Base-by-base conservation (phyloP, 2,888 invertebrate genomes). In the Hirtodrosophila alboralis region DNA sequence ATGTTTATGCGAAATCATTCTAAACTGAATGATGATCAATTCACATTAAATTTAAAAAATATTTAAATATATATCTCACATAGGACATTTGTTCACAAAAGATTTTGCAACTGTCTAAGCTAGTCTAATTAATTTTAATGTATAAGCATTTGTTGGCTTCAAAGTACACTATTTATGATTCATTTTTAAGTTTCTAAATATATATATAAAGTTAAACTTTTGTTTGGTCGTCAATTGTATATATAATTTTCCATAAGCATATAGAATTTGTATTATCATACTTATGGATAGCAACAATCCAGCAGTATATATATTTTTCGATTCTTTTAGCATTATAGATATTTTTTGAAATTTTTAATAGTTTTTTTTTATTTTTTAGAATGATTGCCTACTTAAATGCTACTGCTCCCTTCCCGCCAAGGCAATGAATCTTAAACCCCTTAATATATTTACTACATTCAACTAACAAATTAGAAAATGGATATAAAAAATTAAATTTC, bases 161-260 rank as follows among this genome's bases (percentile, higher is more conserved):
- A 43, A 41, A 43, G 56, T 66, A n/a, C n/a, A n/a, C n/a, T n/a
- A 62, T 63, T 52, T 18, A 59, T 63, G 56, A 67, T 64, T 45
- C n/a, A n/a, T n/a, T 63, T 61, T 59, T 33, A 40, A 48, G 40
- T 67, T 63, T 53, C 68, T 83, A 70, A 58, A 65, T 70, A 52
- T 75, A 85, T 75, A 85, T 75, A 85, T 75, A 85, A 85, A 84
- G 80, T 84, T 75, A 59, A 73, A 79, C 80, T 84, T 83, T 83
- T 49, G 75, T 64, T 85, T 83, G 85, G 84, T 81, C 76, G 79
- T 85, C 85, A 66, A 76, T 83, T 83, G 45, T 79, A 53, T 59
- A 51, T 72, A 51, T 58, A 57, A 37, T 49, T 57, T 54, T 60
- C 49, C 58, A 44, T 83, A 74, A 73, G 83, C 64, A 83, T 66